Conservation (phyloP, 1,140 invertebrate species). For the Coptotermes formosanus region DNA sequence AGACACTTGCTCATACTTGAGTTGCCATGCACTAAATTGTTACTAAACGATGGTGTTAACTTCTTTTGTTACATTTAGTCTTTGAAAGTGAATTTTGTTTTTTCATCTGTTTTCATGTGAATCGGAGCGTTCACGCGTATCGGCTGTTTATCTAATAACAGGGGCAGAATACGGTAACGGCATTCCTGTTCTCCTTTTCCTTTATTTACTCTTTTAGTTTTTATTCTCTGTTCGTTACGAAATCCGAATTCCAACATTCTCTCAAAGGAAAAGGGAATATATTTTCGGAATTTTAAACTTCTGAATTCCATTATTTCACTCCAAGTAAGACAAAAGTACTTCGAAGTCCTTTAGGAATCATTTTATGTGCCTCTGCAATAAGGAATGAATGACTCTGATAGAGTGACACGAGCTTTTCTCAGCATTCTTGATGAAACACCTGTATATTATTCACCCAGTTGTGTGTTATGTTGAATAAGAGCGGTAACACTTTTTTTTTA, state of each 20-base stretch:
- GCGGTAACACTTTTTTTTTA: too few species aligned
- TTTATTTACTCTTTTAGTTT: not conserved
- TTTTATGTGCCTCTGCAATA: too few species aligned
- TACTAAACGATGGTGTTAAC: not conserved
- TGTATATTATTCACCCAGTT: too few species aligned
- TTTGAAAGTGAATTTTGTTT: slow-evolving; percentile 6
- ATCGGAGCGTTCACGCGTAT: not conserved
- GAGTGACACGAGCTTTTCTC: too few species aligned
- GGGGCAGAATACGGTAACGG: not conserved
- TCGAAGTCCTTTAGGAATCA: too few species aligned
- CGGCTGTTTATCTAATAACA: not conserved
- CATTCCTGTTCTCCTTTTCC: not conserved
- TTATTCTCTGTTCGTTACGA: not conserved
- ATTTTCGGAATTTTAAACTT: not conserved
- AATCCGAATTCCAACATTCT: not conserved
- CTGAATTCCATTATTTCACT: not conserved
- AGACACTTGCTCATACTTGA: not conserved
- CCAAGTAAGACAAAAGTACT: not conserved
- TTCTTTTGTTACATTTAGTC: not conserved
- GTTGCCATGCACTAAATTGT: not conserved
- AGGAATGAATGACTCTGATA: too few species aligned
- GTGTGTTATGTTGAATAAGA: too few species aligned
- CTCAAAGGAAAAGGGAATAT: not conserved
- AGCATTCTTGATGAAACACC: too few species aligned
- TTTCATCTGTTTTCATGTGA: not conserved